These are phyloP conservation scores for Phaethornis superciliosus DNA, from an alignment of 2,113 vertebrate species.

Conservation along the genomic window DNA sequence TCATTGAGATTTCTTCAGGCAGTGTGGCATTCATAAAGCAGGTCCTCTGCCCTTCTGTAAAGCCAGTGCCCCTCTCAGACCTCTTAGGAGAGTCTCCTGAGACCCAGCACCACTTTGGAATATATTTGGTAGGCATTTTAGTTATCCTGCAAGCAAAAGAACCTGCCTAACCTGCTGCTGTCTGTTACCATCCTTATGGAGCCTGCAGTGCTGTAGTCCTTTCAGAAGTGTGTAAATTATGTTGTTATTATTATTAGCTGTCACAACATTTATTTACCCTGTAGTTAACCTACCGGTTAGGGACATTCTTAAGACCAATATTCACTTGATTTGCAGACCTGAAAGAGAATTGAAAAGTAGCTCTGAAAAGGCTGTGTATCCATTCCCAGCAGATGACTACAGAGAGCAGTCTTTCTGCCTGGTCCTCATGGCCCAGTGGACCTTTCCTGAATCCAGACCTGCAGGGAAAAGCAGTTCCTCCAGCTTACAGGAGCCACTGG, in stretches of 20 bases:
- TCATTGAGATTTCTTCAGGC: neutral
- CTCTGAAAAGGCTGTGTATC: neutral
- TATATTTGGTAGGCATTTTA: neutral
- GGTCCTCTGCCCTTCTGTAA: neutral
- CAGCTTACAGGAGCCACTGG: neutral
- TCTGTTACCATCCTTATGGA: neutral
- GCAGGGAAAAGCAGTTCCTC: neutral
- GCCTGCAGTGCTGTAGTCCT: neutral
- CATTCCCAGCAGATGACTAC: neutral
- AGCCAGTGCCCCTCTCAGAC: neutral
- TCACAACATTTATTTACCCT: neutral
- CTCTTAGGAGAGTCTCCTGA: neutral
- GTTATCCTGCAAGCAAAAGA: neutral
- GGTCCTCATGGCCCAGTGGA: neutral
- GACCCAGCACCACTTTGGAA: neutral
- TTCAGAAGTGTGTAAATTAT: conserved; percentile 20
- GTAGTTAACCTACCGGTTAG: neutral
- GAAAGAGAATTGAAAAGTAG: neutral
- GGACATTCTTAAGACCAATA: neutral
- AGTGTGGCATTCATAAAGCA: neutral
- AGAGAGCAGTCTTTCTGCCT: neutral
- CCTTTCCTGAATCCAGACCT: neutral
- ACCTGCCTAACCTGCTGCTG: neutral
- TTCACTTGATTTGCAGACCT: neutral
- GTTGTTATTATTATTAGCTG: neutral